phyloP scores from a whole-genome alignment of 23 tunicate genomes.

The Ascidia mentula region DNA sequence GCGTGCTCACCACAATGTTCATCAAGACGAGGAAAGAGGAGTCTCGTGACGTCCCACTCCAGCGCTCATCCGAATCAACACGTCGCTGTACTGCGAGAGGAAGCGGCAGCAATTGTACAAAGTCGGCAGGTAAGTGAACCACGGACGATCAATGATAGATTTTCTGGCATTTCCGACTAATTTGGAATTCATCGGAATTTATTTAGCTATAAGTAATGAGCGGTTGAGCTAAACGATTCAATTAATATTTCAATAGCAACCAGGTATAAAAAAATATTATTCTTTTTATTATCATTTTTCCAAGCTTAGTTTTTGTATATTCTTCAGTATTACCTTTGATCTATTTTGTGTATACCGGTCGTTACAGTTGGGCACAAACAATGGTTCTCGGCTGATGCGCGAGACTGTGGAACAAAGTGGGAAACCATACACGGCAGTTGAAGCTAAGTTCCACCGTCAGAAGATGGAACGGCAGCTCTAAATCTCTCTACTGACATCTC shows the following conservation, averaged over 20 bases:
- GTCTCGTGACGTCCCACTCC: not conserved
- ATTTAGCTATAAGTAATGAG: too few species aligned
- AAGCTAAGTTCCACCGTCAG: conserved; percentile 24
- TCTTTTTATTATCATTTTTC: too few species aligned
- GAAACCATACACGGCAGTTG: conserved; percentile 40
- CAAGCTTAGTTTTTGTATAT: too few species aligned
- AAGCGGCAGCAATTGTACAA: not conserved
- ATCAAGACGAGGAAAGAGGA: not conserved
- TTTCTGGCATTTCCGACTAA: not conserved
- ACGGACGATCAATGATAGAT: not conserved
- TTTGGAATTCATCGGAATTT: not conserved
- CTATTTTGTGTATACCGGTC: not conserved
- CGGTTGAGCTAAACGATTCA: not conserved
- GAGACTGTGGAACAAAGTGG: conserved; percentile 6
- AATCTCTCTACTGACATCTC: conserved; percentile 14
- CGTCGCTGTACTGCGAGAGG: not conserved
- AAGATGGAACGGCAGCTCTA: conserved; percentile 11
- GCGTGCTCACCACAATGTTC: not conserved
- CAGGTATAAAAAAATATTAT: too few species aligned
- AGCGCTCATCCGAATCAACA: not conserved
- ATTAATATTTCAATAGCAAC: too few species aligned
- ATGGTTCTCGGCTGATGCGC: not conserved
- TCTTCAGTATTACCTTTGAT: not conserved
- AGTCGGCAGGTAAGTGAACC: not conserved
- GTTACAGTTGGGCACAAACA: not conserved